Base-by-base conservation (phyloP, 2,797 vertebrate species). In the Kryptopterus vitreolus region DNA sequence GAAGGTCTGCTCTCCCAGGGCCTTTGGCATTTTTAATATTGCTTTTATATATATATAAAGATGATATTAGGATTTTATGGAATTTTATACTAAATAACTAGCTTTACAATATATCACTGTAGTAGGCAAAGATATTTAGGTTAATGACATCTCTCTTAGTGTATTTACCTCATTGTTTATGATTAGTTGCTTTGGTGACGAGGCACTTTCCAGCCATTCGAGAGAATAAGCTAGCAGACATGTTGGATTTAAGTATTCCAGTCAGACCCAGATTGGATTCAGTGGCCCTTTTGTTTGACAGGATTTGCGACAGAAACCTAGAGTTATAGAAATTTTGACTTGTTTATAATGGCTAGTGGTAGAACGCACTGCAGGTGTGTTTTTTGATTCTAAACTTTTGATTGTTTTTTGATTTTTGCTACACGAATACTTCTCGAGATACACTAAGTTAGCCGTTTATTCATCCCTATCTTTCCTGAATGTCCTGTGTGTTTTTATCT, bases 361-460 rank as follows among this genome's bases (percentile, higher is more conserved):
- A 61, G 86, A 84, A 83, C 79, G 83, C 52, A 52, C 26, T 80
- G 55, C 58, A 77, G 63, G 22, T 61, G 76, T 46, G 6, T n/a
- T 85, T 91, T 89, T 89, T 87, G 81, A 89, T 84, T 79, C 80
- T 76, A 77, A 80, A 79, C 53, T 20, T 81, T n/a, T n/a, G n/a
- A n/a, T n/a, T 46, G 6, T n/a, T 85, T 91, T 89, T 89, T 87
- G 81, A 89, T 84, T 79, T 81, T 84, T 85, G 78, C 82, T 76
- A 77, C 76, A 59, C 86, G 90, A 88, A 90, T 91, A 88, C 86
- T 85, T 89, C 89, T 81, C 79, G 63, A 80, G 74, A 71, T 78
- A 83, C 80, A 84, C 85, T 62, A 77, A 81, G 83, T 71, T 52
- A 22, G 2, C 29, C 69, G 22, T 53, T 31, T 33, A 50, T 33